These are phyloP conservation scores for Drosophila burlai DNA, from an alignment of 1,140 invertebrate genomes.

Conservation along the genomic window DNA sequence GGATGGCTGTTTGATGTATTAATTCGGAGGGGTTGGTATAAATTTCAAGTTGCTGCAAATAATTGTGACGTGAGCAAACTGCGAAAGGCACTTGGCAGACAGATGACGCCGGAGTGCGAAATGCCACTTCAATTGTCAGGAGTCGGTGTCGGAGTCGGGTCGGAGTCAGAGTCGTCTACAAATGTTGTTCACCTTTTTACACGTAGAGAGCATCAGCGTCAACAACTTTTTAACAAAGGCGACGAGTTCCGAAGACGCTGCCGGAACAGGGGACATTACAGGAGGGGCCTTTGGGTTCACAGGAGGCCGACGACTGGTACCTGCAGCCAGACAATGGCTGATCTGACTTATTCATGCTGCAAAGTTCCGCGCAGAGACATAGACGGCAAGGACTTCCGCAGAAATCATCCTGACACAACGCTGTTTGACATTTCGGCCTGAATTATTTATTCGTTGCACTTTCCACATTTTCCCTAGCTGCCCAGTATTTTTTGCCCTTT, in stretches of 20 bases:
- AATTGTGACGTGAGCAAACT: constrained; percentile 77
- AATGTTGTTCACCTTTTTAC: constrained; percentile 82
- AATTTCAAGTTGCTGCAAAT: constrained; percentile 81
- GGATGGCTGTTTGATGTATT: constrained; percentile 66
- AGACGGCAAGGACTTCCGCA: constrained; percentile 71
- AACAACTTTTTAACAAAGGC: constrained; percentile 80
- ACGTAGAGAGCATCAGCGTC: constrained; percentile 79
- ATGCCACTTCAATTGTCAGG: constrained; percentile 72
- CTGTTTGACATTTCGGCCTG: constrained; percentile 80
- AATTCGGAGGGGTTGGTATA: constrained; percentile 63
- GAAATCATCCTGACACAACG: constrained; percentile 78
- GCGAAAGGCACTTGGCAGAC: constrained; percentile 71
- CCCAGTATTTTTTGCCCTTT: neutral
- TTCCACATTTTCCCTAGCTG: constrained; percentile 43
- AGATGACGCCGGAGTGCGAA: constrained; percentile 66
- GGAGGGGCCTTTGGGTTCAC: constrained; percentile 8
- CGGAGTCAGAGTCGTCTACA: constrained; percentile 56
- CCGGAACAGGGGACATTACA: constrained; percentile 13
- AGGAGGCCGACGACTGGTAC: constrained; percentile 4
- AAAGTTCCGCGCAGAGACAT: constrained; percentile 63
- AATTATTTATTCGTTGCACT: constrained; percentile 79
- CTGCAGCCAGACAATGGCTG: constrained; percentile 68
- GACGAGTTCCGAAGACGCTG: constrained; percentile 20
- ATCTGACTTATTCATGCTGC: constrained; percentile 75
- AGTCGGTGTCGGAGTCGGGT: constrained; percentile 20